Conservation (phyloP, 2,888 invertebrate species). For the Rhodophaea formosa region DNA sequence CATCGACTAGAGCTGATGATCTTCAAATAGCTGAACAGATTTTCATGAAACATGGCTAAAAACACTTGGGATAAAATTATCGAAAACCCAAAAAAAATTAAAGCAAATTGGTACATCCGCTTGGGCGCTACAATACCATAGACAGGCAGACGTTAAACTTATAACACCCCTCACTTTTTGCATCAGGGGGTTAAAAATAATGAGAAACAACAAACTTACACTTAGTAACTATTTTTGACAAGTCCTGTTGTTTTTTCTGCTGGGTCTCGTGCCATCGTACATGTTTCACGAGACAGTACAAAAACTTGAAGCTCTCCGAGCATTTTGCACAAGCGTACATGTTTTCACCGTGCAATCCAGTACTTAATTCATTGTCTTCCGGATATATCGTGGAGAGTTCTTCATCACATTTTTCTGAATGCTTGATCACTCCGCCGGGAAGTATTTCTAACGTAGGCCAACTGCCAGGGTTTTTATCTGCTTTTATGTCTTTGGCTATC, state of each 20-base stretch:
- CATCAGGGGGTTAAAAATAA: too few species aligned
- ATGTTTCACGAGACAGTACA: conserved; percentile 64
- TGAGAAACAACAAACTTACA: conserved; percentile 42
- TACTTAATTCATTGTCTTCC: conserved; percentile 20
- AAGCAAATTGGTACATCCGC: too few species aligned
- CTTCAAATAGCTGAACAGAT: too few species aligned
- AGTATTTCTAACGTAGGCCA: conserved; percentile 73
- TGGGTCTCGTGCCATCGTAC: conserved; percentile 64
- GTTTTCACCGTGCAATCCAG: conserved; percentile 39
- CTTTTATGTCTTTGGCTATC: conserved; percentile 28
- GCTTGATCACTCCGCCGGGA: conserved; percentile 69
- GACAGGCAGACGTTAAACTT: too few species aligned
- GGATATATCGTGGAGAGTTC: conserved; percentile 15
- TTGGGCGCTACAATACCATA: too few species aligned
- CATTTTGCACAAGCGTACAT: conserved; percentile 72
- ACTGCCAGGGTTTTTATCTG: conserved; percentile 40
- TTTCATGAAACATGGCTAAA: too few species aligned
- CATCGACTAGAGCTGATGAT: too few species aligned
- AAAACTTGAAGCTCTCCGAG: conserved; percentile 57
- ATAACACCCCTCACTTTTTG: too few species aligned
- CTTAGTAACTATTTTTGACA: conserved; percentile 27
- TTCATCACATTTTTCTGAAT: conserved; percentile 45
- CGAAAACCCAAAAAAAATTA: too few species aligned
- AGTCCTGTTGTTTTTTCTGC: conserved; percentile 32
- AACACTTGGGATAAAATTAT: too few species aligned